phyloP scores from a whole-genome alignment of 2,888 invertebrate genomes.

The Andrena chrysosceles region DNA sequence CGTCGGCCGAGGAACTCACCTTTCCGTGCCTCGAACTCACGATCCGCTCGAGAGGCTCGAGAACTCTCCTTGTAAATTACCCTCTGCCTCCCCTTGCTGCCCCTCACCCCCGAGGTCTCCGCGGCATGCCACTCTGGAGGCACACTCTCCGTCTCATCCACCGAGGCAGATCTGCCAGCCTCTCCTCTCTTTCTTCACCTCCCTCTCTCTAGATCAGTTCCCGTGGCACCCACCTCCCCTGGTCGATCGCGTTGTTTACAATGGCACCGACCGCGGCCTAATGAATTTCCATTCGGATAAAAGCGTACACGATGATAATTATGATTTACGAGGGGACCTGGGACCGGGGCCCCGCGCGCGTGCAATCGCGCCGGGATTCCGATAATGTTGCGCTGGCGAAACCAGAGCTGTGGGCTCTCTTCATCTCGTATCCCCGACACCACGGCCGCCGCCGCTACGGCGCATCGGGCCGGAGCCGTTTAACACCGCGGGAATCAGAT shows the following conservation, averaged over 20 bases:
- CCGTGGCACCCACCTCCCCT: not conserved
- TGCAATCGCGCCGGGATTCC: conserved; percentile 46
- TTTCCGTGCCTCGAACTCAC: conserved; percentile 75
- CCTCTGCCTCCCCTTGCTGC: conserved; percentile 45
- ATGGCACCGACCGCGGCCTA: conserved; percentile 76
- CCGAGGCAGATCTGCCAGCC: not conserved
- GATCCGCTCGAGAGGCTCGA: conserved; percentile 77
- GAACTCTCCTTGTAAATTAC: conserved; percentile 78
- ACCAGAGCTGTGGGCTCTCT: conserved; percentile 36
- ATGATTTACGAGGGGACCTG: conserved; percentile 65
- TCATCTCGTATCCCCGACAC: not conserved
- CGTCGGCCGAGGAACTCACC: conserved; percentile 73
- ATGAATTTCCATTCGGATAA: conserved; percentile 81
- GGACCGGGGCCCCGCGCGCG: conserved; percentile 20
- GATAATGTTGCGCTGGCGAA: conserved; percentile 54
- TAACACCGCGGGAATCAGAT: conserved; percentile 42
- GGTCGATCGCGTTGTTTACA: conserved; percentile 75
- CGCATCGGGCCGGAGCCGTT: conserved; percentile 18
- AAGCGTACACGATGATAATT: conserved; percentile 74
- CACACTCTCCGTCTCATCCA: conserved; percentile 38
- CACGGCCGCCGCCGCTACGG: not conserved
- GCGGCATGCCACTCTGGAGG: conserved; percentile 25
- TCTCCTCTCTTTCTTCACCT: conserved; percentile 10
- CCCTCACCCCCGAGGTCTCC: conserved; percentile 29
- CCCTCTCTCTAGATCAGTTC: not conserved